Conservation (phyloP, 1,140 invertebrate species). For the Drosophila pandora region DNA sequence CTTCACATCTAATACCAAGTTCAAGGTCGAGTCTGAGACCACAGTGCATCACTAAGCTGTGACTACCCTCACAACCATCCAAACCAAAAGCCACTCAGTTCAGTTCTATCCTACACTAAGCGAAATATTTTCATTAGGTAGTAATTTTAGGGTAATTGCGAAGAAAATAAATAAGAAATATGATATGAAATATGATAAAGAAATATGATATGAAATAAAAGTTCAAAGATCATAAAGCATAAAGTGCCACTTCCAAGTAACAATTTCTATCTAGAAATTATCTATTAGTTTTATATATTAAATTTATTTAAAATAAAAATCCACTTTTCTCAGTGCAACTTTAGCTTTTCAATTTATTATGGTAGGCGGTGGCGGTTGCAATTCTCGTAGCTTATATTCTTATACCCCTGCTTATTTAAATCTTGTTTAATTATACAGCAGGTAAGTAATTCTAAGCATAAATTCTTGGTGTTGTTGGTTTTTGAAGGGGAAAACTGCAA, state of each 20-base stretch:
- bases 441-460: constrained; percentile 58
- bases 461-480: constrained; percentile 15
- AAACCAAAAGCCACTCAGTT: constrained; percentile 21
- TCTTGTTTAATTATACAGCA: constrained; percentile 62
- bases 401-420: constrained; percentile 32
- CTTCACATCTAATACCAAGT: constrained; percentile 76
- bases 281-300: no score
- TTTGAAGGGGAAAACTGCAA: constrained; percentile 41
- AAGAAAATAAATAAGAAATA: no score
- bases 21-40: constrained; percentile 65
- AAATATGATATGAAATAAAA: no score
- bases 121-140: no score
- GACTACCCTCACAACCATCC: constrained; percentile 34
- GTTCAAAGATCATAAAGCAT: no score
- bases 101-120: constrained; percentile 28
- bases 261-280: no score
- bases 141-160: no score
- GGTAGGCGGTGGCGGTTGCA: constrained; percentile 34
- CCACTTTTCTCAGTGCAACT: neutral
- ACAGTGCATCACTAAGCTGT: constrained; percentile 68
- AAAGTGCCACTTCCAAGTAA: no score
- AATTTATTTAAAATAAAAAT: neutral
- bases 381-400: constrained; percentile 25
- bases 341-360: constrained; percentile 27
- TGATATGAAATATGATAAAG: no score